Base-by-base conservation (phyloP, 2,797 vertebrate genomes). In the Poeciliopsis presidionis region DNA sequence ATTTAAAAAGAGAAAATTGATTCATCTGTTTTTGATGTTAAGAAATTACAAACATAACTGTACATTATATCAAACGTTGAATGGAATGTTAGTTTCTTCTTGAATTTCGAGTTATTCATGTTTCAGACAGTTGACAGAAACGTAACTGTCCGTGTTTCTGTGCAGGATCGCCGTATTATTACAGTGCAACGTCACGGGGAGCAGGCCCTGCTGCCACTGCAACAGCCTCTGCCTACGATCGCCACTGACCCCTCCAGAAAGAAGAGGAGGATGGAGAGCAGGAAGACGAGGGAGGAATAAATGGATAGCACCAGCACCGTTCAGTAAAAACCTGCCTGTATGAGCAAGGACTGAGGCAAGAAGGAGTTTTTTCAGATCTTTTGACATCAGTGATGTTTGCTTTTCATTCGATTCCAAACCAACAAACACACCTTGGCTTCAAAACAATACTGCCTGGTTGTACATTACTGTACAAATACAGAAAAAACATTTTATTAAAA, bases 151-250 rank as follows among this genome's bases (percentile, higher is more conserved):
- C 80, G 41, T 91, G 55, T 74, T 91, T 65, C 82, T 83, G 86
- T 86, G 2, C 88, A 99, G 98, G 97, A 67, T 99, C 98, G 86
- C 97, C 98, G 0, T 99, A 99, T 92, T 99, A 99, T 93, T 99
- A 99, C 93, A 97, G 98, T 0, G 95, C 98, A 0, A 96, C 98
- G 22, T 96, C 98, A 47, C 93, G 98, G 5, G 97, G 98, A 82
- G 93, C 97, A 0, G 97, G 97, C 0, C 96, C 98, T 0, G 96
- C 97, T 3, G 96, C 97, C 1, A 93, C 97, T 0, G 96, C 98
- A 4, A 95, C 98, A 5, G 96, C 97, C 55, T 94, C 97, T 0
- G 96, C 97, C 90, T 99, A 99, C 0, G 98, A 99, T 87, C 98
- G 98, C 61, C 98, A 99, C 96, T 99, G 97, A 98, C 94, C 87